Evolutionary conservation across 1,140 invertebrate species (phyloP), one percentile per base, ranked within the genome.

Genomic region (Pogonomyrmex californicus): DNA sequence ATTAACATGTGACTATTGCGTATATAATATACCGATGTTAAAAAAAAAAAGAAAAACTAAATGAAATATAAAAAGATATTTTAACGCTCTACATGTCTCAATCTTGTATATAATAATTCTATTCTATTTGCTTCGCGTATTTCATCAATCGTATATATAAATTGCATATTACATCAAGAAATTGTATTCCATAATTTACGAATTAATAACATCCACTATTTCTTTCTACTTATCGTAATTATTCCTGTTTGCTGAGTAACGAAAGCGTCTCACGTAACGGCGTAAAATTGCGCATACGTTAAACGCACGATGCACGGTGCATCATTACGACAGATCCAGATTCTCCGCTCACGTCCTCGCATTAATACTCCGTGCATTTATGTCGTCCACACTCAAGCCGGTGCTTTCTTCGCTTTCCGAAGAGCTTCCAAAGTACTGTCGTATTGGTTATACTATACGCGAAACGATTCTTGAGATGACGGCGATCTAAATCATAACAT

Each of bases 331-430:
- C 68, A 73, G 68, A 75, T 83, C 68, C 68, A 62, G 79, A 75
- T 83, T 83, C 56, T 23, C 30, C 38, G 9, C 38, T 23, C 63
- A 70, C 65, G 63, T 86, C 17, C 58, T 63, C 58, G 4, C 58
- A 49, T 54, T 81, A 81, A 82, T 88, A 68, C 56, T 68, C 58
- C 17, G 10, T 12, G 49, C 66, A 86, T 68, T 88, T 86, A 60
- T 49, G 77, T 49, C 63, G 47, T 1, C 0, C 33, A n/a, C 58
- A 60, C 23, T 66, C 68, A 17, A 76, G 51, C 79, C n/a, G 54
- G 9, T 1, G 38, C 7, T 62, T 70, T 75, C 62, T 76, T 77
- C 41, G 6, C 47, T 47, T 73, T n/a, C 49, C 62, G 63, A 56
- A 70, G 14, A 71, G 71, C 78, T 68, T 38, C 30, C 75, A 60